Conservation (phyloP, 2,113 vertebrate species). For the Peromyscus leucopus region DNA sequence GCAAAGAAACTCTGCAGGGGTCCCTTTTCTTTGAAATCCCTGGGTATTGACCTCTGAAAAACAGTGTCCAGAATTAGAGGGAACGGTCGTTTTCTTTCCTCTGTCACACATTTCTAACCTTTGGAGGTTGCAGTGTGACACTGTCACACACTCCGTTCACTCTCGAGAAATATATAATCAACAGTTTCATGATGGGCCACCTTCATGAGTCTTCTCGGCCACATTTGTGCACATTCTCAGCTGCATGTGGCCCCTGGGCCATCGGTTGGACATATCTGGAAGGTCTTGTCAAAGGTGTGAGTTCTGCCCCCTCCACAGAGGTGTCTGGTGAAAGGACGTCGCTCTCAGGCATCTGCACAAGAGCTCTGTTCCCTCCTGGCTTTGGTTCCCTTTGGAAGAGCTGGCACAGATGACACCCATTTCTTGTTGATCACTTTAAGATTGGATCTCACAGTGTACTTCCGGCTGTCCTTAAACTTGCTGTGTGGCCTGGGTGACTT, state of each 20-base stretch:
- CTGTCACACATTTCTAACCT: background rate
- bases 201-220: background rate
- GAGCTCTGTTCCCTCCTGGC: too few relatives aligned
- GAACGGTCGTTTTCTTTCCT: background rate
- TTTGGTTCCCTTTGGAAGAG: background rate
- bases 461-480: background rate
- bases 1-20: too few relatives aligned
- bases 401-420: background rate
- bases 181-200: background rate
- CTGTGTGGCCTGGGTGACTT: background rate
- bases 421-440: background rate
- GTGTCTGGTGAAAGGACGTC: background rate
- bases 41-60: background rate
- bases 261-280: background rate
- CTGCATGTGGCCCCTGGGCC: background rate
- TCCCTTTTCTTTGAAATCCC: background rate
- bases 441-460: background rate
- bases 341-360: background rate
- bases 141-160: background rate
- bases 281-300: background rate
- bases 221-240: background rate
- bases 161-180: background rate
- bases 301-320: background rate
- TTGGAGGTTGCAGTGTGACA: too few relatives aligned
- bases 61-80: background rate